Evolutionary conservation across 2,797 vertebrate genomes (phyloP), one percentile per base, ranked within the genome.

Genomic region (Pelobates cultripes): DNA sequence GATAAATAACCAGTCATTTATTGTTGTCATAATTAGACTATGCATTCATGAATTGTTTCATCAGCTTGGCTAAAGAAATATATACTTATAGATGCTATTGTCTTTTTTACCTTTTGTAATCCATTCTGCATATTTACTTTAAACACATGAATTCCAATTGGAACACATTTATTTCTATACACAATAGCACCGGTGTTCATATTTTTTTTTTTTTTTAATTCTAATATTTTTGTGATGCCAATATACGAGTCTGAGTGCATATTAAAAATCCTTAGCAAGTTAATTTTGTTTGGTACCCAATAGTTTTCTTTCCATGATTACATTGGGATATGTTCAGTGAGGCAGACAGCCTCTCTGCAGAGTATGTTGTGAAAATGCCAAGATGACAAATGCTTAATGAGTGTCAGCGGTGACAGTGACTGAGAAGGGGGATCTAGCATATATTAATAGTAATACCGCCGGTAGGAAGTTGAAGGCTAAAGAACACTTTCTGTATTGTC

Each of bases 361-460:
- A 89, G 88, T 89, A 78, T 88, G 89, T 88, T 89, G 86, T 90
- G 84, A 84, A 90, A 90, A 87, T 89, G 86, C 84, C 89, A 88
- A 82, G 82, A 86, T 91, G 89, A 88, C 86, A 87, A 89, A 88
- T 90, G 89, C 86, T 89, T 93, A 91, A 90, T 90, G 89, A 88
- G 87, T 85, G 82, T 89, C 89, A 89, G 87, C 90, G 87, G 87
- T 91, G 88, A 92, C 89, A 90, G 88, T 86, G 86, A 89, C 68
- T 86, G 88, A 85, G 85, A 86, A 85, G 51, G 28, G 82, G 85
- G 85, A 66, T 75, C 79, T 84, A 84, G 83, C 87, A 88, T 80
- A 63, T 72, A 85, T 89, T 55, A 88, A 88, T 88, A 87, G 85
- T 83, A 85, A 86, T 89, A 86, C 87, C 89, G 86, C 82, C 82